A percentile compares a stretch with the other conserved stretches of the same genome.
Evolutionary conservation across 1,140 invertebrate genomes (phyloP).

Genomic region (Drosophila ohnishii): DNA sequence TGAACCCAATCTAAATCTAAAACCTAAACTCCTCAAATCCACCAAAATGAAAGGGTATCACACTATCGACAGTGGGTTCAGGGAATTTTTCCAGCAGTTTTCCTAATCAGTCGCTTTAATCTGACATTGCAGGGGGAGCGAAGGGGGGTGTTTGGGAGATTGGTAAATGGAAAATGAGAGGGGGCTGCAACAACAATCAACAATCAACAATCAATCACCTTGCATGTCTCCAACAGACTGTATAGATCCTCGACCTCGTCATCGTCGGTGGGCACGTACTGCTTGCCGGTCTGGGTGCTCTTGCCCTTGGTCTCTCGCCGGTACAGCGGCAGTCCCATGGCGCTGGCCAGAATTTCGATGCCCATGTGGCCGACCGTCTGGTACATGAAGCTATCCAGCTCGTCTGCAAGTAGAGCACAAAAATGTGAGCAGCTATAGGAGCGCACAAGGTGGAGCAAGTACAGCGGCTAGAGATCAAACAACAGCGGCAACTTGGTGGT

Average conservation of each 20-base stretch:
- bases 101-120: constrained; percentile 19
- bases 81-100: background rate
- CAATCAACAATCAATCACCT: constrained; percentile 85
- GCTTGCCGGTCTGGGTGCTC: constrained; percentile 90
- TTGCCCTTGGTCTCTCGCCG: constrained; percentile 92
- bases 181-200: background rate
- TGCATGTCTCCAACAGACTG: constrained; percentile 91
- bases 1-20: no score
- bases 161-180: background rate
- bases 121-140: background rate
- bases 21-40: background rate
- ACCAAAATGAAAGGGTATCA: background rate
- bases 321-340: constrained; percentile 96
- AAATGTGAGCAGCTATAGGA: background rate
- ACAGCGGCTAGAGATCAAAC: constrained; percentile 19
- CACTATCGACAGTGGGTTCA: background rate
- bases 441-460: background rate
- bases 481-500: background rate
- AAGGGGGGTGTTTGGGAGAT: no score
- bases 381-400: constrained; percentile 99
- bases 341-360: constrained; percentile 95
- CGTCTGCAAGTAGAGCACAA: constrained; percentile 86
- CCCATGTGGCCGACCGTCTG: constrained; percentile 99
- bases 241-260: constrained; percentile 99
- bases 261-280: constrained; percentile 92